Conservation (phyloP, 2,888 invertebrate species). For the Amphipoea oculea region DNA sequence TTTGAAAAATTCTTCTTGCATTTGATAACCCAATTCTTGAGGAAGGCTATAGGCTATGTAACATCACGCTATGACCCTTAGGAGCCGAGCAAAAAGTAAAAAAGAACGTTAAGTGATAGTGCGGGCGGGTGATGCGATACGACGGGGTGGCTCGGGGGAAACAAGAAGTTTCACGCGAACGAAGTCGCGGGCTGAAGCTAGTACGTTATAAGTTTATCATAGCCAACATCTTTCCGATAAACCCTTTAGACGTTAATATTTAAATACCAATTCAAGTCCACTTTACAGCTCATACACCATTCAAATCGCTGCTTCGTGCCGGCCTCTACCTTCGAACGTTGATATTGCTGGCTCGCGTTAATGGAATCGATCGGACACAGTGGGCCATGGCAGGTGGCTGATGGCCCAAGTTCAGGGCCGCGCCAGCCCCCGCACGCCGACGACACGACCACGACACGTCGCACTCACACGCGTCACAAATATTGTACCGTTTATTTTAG, state of each 20-base stretch:
- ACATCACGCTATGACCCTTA: too few relatives aligned
- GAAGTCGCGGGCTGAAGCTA: too few relatives aligned
- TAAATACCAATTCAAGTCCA: constrained; percentile 20
- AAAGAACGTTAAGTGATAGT: too few relatives aligned
- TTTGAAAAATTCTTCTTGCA: too few relatives aligned
- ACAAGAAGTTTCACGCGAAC: too few relatives aligned
- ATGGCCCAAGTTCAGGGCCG: constrained; percentile 63
- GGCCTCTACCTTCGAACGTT: constrained; percentile 25
- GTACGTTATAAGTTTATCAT: neutral
- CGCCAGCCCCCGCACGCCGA: constrained; percentile 11
- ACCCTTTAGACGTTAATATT: constrained; percentile 18
- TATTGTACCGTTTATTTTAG: constrained; percentile 57
- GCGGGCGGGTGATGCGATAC: too few relatives aligned
- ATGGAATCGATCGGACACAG: constrained; percentile 49
- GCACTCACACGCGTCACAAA: constrained; percentile 51
- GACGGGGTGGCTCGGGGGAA: too few relatives aligned
- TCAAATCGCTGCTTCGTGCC: constrained; percentile 42
- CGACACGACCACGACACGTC: constrained; percentile 36
- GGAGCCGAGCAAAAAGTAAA: too few relatives aligned
- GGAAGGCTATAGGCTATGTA: too few relatives aligned
- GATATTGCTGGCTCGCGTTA: constrained; percentile 21
- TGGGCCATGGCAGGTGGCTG: constrained; percentile 43
- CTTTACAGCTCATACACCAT: constrained; percentile 33
- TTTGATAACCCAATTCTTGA: too few relatives aligned
- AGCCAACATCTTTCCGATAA: constrained; percentile 13